Evolutionary conservation across 2,113 vertebrate species (phyloP).

Genomic region (Hippocampus comes): DNA sequence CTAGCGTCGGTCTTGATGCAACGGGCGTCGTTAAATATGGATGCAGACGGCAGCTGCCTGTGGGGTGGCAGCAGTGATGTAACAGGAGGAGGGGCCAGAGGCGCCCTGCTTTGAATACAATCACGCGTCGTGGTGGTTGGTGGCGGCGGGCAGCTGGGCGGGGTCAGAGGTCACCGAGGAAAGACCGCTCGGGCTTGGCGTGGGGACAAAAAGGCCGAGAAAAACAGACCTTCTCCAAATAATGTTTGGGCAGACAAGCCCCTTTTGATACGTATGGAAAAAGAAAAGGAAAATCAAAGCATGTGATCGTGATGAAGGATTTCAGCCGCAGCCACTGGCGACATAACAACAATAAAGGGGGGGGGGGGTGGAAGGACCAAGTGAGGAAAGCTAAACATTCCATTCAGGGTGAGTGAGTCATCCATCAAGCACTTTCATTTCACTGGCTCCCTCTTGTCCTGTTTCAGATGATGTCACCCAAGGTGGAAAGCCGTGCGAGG

Average conservation of each 20-base stretch:
- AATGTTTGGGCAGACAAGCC: neutral
- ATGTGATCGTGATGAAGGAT: conserved; percentile 21
- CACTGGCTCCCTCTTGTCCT: conserved; percentile 3
- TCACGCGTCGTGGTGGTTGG: conserved; percentile 18
- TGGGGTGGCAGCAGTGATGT: conserved; percentile 52
- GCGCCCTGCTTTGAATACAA: conserved; percentile 40
- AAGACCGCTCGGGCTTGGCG: conserved; percentile 12
- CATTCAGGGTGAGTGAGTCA: neutral
- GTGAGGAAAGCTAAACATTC: neutral
- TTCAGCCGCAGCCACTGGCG: neutral
- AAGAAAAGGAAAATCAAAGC: conserved; percentile 5
- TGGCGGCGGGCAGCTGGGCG: conserved; percentile 50
- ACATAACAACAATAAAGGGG: conserved; percentile 1
- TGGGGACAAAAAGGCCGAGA: neutral
- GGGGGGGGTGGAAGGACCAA: too few species aligned
- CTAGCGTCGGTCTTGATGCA: conserved; percentile 47
- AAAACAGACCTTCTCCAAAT: neutral
- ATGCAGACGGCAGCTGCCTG: conserved; percentile 59
- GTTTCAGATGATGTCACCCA: conserved; percentile 9
- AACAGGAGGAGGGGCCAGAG: conserved; percentile 46
- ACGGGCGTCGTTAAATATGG: conserved; percentile 55
- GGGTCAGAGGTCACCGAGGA: conserved; percentile 49
- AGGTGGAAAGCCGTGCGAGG: neutral
- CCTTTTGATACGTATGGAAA: neutral
- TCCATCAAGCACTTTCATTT: conserved; percentile 21